A percentile compares a stretch with the other conserved stretches of the same genome.
These are phyloP conservation scores for Epicauta chinensis DNA, from an alignment of 1,140 invertebrate species.

Conservation along the genomic window DNA sequence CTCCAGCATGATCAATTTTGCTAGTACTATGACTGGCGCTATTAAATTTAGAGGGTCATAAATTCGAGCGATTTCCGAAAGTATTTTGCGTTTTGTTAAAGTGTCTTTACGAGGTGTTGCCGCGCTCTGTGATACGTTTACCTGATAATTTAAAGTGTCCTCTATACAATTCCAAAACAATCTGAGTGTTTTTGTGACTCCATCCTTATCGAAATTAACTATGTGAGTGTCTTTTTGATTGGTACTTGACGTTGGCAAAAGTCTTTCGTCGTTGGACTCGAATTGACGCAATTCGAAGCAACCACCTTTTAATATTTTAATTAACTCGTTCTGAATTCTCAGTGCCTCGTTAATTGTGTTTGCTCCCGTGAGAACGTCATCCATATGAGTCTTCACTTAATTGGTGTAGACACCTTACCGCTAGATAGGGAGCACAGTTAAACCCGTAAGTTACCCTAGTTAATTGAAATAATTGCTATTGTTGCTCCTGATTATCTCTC, in stretches of 20 bases:
- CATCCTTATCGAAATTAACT: too few species aligned
- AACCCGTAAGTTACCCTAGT: conserved; percentile 38
- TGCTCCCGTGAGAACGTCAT: conserved; percentile 42
- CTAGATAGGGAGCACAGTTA: conserved; percentile 34
- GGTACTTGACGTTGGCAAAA: too few species aligned
- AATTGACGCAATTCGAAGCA: too few species aligned
- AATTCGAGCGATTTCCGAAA: conserved; percentile 18
- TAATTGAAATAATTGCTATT: conserved; percentile 24
- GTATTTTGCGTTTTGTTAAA: not conserved
- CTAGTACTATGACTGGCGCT: conserved; percentile 29
- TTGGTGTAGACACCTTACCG: conserved; percentile 32
- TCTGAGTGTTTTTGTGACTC: too few species aligned
- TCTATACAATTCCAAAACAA: too few species aligned
- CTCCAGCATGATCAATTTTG: conserved; percentile 37
- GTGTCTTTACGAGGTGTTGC: too few species aligned
- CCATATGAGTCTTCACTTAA: conserved; percentile 42
- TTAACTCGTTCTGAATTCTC: too few species aligned
- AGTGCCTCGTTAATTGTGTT: conserved; percentile 6
- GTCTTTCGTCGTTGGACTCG: too few species aligned
- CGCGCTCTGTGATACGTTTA: too few species aligned
- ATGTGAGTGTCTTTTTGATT: too few species aligned
- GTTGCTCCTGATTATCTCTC: conserved; percentile 23
- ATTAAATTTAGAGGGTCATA: conserved; percentile 31
- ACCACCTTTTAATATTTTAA: too few species aligned
- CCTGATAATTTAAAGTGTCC: too few species aligned